phyloP scores from a whole-genome alignment of 2,888 invertebrate species.

The Xylota segnis region DNA sequence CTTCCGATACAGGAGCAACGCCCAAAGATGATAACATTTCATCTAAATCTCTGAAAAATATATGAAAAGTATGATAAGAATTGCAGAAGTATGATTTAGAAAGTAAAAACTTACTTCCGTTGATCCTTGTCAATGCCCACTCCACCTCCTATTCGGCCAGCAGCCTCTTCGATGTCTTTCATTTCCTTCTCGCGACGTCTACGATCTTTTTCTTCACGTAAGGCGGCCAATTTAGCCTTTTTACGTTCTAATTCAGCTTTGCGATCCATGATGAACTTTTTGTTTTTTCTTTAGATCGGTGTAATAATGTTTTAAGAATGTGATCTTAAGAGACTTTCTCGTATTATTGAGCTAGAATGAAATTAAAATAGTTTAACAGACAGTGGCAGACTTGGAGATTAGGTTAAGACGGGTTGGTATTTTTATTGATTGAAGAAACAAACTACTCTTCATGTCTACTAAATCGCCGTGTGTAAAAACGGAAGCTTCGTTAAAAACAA shows the following conservation, averaged over 20 bases:
- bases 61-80: neutral
- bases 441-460: too few species aligned
- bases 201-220: slow-evolving; percentile 95
- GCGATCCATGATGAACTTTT: slow-evolving; percentile 86
- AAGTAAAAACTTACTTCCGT: slow-evolving; percentile 80
- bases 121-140: slow-evolving; percentile 83
- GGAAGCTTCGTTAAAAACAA: too few species aligned
- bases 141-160: slow-evolving; percentile 84
- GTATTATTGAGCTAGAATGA: slow-evolving; percentile 31
- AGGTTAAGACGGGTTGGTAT: too few species aligned
- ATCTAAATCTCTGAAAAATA: slow-evolving; percentile 88
- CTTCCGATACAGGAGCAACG: slow-evolving; percentile 94
- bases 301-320: neutral
- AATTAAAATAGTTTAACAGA: neutral
- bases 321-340: slow-evolving; percentile 6
- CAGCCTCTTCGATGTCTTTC: slow-evolving; percentile 92
- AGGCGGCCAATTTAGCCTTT: slow-evolving; percentile 95
- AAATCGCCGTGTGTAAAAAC: too few species aligned
- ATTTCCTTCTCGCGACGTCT: slow-evolving; percentile 93
- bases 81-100: neutral
- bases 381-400: too few species aligned
- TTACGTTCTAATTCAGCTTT: slow-evolving; percentile 97
- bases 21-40: slow-evolving; percentile 94
- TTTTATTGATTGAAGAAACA: too few species aligned
- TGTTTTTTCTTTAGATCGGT: neutral